A percentile compares a stretch with the other conserved stretches of the same genome.
Evolutionary conservation across 1,140 invertebrate species (phyloP).

Genomic region (Steinernema khuongi): DNA sequence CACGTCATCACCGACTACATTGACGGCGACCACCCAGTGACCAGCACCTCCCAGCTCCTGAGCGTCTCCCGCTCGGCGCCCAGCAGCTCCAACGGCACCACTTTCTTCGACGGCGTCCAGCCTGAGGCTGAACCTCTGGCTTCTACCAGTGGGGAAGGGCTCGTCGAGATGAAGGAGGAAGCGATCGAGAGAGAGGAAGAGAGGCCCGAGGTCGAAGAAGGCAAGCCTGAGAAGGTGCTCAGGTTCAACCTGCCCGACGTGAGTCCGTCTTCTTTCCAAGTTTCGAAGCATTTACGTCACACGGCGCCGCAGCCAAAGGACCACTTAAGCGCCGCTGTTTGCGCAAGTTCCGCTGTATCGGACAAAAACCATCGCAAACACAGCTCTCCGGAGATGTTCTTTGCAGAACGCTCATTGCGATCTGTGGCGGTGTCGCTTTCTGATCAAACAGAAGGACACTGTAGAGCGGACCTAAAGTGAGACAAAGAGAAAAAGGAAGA

Average conservation of each 20-base stretch:
- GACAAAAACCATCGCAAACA: background rate
- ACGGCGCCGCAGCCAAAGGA: too few species aligned
- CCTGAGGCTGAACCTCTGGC: background rate
- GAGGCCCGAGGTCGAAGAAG: background rate
- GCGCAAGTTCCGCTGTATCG: background rate
- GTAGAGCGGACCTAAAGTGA: too few species aligned
- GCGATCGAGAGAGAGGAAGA: slow-evolving; percentile 15
- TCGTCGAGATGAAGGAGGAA: slow-evolving; percentile 1
- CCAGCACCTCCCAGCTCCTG: too few species aligned
- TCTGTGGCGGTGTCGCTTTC: background rate
- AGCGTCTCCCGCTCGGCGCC: too few species aligned
- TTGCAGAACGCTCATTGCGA: background rate
- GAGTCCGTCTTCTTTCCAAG: background rate
- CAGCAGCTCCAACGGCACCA: too few species aligned
- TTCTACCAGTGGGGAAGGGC: background rate
- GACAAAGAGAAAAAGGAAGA: too few species aligned
- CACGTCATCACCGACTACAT: background rate
- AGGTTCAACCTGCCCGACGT: background rate
- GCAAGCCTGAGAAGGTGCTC: background rate
- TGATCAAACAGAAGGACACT: background rate
- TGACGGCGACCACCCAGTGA: background rate
- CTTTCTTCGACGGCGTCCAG: background rate
- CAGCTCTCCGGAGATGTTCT: background rate
- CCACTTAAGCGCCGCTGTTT: too few species aligned
- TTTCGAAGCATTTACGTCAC: background rate